Conservation (phyloP, 2,888 invertebrate genomes). For the Crematogaster levior region DNA sequence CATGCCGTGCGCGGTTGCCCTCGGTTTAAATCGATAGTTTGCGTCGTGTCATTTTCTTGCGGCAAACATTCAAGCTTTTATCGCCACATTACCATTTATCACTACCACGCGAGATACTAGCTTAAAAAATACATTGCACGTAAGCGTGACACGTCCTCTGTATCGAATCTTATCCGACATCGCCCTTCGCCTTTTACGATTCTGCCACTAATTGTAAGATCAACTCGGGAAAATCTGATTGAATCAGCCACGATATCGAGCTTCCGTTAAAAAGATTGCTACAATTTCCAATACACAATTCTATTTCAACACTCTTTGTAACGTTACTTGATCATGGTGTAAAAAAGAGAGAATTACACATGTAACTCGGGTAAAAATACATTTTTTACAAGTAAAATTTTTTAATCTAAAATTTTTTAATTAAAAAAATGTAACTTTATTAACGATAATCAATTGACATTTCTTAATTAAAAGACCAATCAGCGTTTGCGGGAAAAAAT, state of each 20-base stretch:
- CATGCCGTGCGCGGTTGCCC: conserved; percentile 5
- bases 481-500: not conserved
- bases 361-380: not conserved
- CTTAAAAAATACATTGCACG: conserved; percentile 38
- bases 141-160: conserved; percentile 3
- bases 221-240: conserved; percentile 29
- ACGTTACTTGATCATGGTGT: not conserved
- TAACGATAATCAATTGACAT: conserved; percentile 9
- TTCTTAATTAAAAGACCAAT: not conserved
- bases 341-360: not conserved
- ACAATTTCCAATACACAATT: conserved; percentile 4
- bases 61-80: conserved; percentile 40
- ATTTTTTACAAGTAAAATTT: not conserved
- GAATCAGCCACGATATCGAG: conserved; percentile 19
- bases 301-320: conserved; percentile 20
- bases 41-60: conserved; percentile 47
- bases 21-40: conserved; percentile 40
- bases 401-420: no score
- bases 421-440: not conserved
- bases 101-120: not conserved
- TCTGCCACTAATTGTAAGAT: conserved; percentile 10
- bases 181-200: conserved; percentile 31
- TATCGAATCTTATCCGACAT: conserved; percentile 38
- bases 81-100: conserved; percentile 32
- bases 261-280: conserved; percentile 13